Percentiles rank a stretch among this genome's conserved stretches.
These are phyloP conservation scores for Prionchulus punctatus DNA, from an alignment of 2,888 invertebrate species.

Conservation along the genomic window DNA sequence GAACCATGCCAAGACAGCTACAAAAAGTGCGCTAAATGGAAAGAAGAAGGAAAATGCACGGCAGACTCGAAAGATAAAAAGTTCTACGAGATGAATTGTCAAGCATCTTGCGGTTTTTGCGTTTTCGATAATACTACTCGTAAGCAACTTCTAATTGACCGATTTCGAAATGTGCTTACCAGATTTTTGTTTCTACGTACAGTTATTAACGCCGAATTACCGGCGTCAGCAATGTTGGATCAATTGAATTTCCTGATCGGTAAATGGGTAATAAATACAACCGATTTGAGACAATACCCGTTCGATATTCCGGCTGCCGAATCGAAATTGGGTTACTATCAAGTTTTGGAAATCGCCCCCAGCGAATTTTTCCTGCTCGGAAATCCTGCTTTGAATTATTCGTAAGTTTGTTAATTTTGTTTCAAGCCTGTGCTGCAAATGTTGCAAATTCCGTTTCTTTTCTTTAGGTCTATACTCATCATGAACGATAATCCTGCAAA, in stretches of 20 bases:
- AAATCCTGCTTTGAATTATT: background rate
- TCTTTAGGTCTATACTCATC: background rate
- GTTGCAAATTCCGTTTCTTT: background rate
- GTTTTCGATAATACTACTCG: slow-evolving; percentile 21
- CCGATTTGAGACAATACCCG: background rate
- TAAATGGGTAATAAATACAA: background rate
- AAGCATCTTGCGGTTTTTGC: slow-evolving; percentile 28
- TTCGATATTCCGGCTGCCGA: background rate
- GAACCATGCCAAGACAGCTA: slow-evolving; percentile 31
- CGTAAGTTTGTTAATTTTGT: background rate
- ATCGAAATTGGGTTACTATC: background rate
- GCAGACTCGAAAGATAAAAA: slow-evolving; percentile 23
- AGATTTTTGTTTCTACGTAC: background rate
- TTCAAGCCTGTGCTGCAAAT: background rate
- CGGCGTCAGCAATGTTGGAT: background rate
- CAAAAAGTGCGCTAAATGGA: slow-evolving; percentile 30
- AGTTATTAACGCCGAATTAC: background rate
- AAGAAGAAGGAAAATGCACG: slow-evolving; percentile 28
- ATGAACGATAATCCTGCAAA: background rate
- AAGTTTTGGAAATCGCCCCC: background rate
- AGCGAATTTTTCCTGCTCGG: background rate
- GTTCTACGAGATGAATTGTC: slow-evolving; percentile 31
- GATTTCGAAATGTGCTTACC: too few relatives aligned
- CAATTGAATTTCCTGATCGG: background rate
- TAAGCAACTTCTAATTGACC: too few relatives aligned